Conservation (phyloP, 2,797 vertebrate species). For the Propithecus perrieri region DNA sequence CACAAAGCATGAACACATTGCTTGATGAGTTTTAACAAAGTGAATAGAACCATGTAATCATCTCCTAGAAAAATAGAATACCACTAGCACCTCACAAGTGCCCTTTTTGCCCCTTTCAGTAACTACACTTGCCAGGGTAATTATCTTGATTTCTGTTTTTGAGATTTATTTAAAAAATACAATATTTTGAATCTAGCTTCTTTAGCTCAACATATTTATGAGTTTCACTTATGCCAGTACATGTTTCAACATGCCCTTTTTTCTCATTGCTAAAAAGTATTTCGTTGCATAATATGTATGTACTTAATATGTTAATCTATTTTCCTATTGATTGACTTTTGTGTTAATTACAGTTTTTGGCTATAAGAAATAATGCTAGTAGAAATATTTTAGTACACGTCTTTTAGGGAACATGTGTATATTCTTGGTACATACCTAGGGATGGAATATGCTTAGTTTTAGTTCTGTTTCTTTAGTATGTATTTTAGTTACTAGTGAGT, state of each 20-base stretch:
- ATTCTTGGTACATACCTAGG: neutral
- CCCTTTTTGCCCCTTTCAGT: neutral
- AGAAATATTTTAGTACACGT: neutral
- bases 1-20: neutral
- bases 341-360: neutral
- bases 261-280: neutral
- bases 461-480: neutral
- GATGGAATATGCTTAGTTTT: neutral
- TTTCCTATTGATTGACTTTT: neutral
- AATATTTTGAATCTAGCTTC: neutral
- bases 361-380: neutral
- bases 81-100: neutral
- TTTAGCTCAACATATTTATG: neutral
- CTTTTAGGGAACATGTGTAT: neutral
- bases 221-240: neutral
- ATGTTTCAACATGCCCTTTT: neutral
- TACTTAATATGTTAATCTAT: neutral
- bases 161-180: neutral
- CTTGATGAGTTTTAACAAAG: neutral
- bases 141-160: neutral
- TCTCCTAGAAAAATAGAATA: neutral
- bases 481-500: neutral
- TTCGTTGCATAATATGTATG: neutral
- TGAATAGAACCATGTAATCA: neutral
- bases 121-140: neutral